phyloP scores from a whole-genome alignment of 2,888 invertebrate genomes.

The Choreutis nemorana region DNA sequence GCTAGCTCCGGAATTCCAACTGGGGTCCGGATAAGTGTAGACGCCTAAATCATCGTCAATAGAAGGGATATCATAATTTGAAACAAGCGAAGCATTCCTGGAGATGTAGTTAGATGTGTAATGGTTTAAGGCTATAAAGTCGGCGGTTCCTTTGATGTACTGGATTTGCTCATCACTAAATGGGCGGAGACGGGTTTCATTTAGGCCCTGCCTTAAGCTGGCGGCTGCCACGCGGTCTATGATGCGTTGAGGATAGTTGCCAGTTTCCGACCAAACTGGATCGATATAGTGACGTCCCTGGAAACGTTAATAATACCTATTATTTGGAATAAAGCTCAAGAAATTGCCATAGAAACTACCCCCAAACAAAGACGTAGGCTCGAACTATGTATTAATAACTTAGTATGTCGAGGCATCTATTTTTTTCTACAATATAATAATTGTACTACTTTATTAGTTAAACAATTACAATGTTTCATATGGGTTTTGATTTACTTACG shows the following conservation, averaged over 20 bases:
- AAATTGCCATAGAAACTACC: no score
- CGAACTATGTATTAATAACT: no score
- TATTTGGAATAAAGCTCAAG: no score
- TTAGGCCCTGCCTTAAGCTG: slow-evolving; percentile 14
- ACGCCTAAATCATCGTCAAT: slow-evolving; percentile 13
- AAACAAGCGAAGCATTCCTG: slow-evolving; percentile 15
- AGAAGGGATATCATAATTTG: slow-evolving; percentile 13
- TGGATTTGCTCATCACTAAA: slow-evolving; percentile 15
- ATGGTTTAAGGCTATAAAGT: slow-evolving; percentile 17
- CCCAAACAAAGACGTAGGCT: no score
- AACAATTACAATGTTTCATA: no score
- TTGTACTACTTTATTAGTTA: no score
- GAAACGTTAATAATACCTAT: no score
- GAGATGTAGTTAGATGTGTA: slow-evolving; percentile 14
- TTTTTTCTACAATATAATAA: no score
- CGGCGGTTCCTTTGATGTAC: slow-evolving; percentile 15
- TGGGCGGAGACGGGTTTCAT: slow-evolving; percentile 13
- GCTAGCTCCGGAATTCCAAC: slow-evolving; percentile 15
- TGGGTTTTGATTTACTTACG: slow-evolving; percentile 9
- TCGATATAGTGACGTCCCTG: slow-evolving; percentile 15
- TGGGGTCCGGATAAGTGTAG: slow-evolving; percentile 12
- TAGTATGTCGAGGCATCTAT: no score
- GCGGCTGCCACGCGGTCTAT: slow-evolving; percentile 14
- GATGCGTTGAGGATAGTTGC: slow-evolving; percentile 16
- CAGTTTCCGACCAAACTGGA: slow-evolving; percentile 14